Evolutionary conservation across 2,113 vertebrate genomes (phyloP).

Genomic region (Pithys albifrons): DNA sequence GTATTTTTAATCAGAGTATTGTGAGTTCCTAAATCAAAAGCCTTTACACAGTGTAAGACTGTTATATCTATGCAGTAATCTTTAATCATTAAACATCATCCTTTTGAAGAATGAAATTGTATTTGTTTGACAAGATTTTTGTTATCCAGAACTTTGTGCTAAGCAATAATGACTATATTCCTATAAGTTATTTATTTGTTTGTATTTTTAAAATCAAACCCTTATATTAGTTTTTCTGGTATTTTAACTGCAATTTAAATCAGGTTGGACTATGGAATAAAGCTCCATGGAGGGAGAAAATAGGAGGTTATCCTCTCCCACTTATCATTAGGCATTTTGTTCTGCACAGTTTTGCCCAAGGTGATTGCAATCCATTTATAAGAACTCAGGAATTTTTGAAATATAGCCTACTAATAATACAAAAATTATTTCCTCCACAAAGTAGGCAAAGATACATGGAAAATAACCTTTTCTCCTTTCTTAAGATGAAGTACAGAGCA

Average conservation of each 20-base stretch:
- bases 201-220: neutral
- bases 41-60: neutral
- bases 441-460: neutral
- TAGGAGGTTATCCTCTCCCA: neutral
- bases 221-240: neutral
- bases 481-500: neutral
- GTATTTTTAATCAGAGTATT: neutral
- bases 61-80: neutral
- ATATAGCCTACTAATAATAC: neutral
- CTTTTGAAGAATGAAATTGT: neutral
- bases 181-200: neutral
- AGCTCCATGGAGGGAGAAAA: neutral
- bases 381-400: neutral
- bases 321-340: neutral
- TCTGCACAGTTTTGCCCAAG: neutral
- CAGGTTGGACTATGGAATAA: neutral
- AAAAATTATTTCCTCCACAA: neutral
- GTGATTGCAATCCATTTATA: neutral
- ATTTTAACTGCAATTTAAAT: neutral
- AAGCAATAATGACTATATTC: neutral
- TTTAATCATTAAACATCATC: neutral
- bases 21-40: neutral
- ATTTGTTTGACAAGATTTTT: conserved; percentile 8
- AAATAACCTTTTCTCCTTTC: neutral
- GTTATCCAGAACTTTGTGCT: neutral